Percentiles rank a stretch among this genome's conserved stretches.
Evolutionary conservation across 2,113 vertebrate species (phyloP).

Genomic region (Dipodomys ordii): DNA sequence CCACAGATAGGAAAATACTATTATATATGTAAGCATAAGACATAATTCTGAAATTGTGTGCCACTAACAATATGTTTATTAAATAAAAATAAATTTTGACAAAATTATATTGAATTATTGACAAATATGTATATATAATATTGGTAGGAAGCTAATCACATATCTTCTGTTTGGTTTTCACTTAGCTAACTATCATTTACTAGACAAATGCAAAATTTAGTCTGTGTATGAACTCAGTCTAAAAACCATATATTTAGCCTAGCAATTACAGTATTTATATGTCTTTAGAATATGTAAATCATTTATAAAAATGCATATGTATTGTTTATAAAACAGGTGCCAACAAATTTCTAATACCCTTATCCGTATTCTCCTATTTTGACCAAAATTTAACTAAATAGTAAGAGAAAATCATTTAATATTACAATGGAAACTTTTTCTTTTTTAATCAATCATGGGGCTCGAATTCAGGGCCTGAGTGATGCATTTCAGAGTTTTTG

Average conservation of each 20-base stretch:
- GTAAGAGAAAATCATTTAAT: neutral
- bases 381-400: neutral
- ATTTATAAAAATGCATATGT: neutral
- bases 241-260: neutral
- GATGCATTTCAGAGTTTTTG: too few relatives aligned
- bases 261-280: neutral
- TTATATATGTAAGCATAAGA: neutral
- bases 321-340: neutral
- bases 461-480: too few relatives aligned
- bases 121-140: too few relatives aligned
- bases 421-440: too few relatives aligned
- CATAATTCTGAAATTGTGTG: neutral
- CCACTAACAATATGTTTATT: neutral
- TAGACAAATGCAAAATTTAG: neutral
- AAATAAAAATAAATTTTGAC: neutral
- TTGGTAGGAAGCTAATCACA: neutral
- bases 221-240: neutral
- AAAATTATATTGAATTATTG: neutral
- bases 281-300: neutral
- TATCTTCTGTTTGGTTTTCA: neutral
- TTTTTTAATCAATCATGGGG: too few relatives aligned
- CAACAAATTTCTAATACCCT: neutral
- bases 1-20: neutral
- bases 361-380: conserved; percentile 13
- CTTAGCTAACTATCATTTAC: neutral